Percentiles rank a stretch among this genome's conserved stretches.
These are phyloP conservation scores for Noctua comes DNA, from an alignment of 2,888 invertebrate genomes.

Conservation along the genomic window DNA sequence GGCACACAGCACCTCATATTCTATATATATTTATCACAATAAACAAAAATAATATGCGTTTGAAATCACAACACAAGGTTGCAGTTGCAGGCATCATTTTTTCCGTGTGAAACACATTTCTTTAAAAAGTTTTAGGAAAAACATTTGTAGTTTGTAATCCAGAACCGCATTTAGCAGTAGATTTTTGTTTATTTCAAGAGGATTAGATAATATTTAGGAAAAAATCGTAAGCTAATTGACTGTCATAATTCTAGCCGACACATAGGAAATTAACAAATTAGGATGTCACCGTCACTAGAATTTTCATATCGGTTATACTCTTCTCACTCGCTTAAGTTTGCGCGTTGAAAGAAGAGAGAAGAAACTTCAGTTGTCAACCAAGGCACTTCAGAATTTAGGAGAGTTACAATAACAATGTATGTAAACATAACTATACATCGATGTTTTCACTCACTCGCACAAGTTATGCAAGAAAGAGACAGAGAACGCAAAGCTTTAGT, in stretches of 20 bases:
- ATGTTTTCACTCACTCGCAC: constrained; percentile 20
- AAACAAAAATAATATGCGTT: constrained; percentile 20
- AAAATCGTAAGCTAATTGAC: constrained; percentile 23
- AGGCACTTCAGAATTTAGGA: constrained; percentile 15
- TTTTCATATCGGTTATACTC: background rate
- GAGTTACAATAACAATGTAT: constrained; percentile 49
- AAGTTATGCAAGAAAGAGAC: constrained; percentile 4
- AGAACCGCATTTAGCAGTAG: background rate
- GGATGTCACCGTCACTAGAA: background rate
- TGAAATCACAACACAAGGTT: constrained; percentile 4
- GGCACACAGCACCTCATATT: constrained; percentile 84
- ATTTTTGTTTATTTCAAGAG: constrained; percentile 14
- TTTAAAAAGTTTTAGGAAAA: constrained; percentile 4
- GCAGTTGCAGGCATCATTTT: constrained; percentile 23
- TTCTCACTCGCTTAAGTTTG: background rate
- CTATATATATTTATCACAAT: constrained; percentile 34
- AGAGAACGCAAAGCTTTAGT: constrained; percentile 40
- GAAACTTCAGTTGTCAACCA: constrained; percentile 19
- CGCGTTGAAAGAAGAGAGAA: background rate
- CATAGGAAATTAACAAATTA: constrained; percentile 3
- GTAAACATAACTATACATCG: constrained; percentile 61
- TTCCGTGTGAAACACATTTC: constrained; percentile 2
- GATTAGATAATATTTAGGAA: constrained; percentile 30
- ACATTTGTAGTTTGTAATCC: constrained; percentile 1
- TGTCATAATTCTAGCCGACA: constrained; percentile 53